Evolutionary conservation across 2,113 vertebrate species (phyloP).

Genomic region (Cryptotis parvus): DNA sequence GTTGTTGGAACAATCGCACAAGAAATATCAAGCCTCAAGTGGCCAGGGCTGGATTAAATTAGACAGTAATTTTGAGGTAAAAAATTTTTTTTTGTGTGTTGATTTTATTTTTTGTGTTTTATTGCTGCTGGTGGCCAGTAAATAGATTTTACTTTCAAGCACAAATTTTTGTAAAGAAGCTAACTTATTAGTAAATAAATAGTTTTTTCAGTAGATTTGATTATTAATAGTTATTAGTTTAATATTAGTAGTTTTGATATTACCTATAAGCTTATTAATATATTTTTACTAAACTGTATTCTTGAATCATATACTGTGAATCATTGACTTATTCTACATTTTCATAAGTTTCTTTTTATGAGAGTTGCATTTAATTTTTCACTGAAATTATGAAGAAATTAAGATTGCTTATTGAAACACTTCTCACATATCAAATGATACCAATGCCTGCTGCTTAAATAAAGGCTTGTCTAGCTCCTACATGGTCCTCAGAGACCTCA

Average conservation of each 20-base stretch:
- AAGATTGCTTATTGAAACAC: not conserved
- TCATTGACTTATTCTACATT: not conserved
- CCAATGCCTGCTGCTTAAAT: not conserved
- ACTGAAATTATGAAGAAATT: constrained; percentile 8
- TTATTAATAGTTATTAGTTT: constrained; percentile 19
- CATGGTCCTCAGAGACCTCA: too few relatives aligned
- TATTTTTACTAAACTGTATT: constrained; percentile 26
- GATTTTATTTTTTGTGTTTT: not conserved
- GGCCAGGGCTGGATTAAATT: constrained; percentile 90
- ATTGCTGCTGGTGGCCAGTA: not conserved
- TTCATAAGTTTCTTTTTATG: constrained; percentile 28
- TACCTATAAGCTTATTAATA: not conserved
- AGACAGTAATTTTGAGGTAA: constrained; percentile 93
- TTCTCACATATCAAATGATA: not conserved
- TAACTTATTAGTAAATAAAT: constrained; percentile 15
- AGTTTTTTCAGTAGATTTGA: not conserved
- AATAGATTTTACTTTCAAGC: constrained; percentile 17
- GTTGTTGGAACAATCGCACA: constrained; percentile 93
- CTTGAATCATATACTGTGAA: not conserved
- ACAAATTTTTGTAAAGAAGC: not conserved
- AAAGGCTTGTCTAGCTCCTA: not conserved
- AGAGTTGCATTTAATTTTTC: constrained; percentile 9
- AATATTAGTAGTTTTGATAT: constrained; percentile 13
- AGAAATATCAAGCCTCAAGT: constrained; percentile 85
- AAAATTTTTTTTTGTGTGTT: constrained; percentile 36